A percentile compares a stretch with the other conserved stretches of the same genome.
Evolutionary conservation across 1,140 invertebrate genomes (phyloP).

Genomic region (Apolygus lucorum): DNA sequence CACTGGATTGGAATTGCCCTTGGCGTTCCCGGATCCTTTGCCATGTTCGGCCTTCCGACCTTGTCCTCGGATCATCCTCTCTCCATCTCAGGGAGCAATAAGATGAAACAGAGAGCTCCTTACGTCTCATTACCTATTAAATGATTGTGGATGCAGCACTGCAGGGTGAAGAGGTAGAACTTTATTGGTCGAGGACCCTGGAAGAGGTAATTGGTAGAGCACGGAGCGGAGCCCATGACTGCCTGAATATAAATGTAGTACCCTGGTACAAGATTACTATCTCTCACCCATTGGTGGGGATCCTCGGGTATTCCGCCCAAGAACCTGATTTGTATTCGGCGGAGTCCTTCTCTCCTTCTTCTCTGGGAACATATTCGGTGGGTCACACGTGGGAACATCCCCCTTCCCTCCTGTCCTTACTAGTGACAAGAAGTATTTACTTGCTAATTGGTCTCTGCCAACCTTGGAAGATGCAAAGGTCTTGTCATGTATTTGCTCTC

Average conservation of each 20-base stretch:
- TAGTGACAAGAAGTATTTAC: neutral
- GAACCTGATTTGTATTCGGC: conserved; percentile 22
- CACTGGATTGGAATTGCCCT: too few species aligned
- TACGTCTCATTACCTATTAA: too few species aligned
- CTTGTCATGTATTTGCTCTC: too few species aligned
- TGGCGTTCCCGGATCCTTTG: too few species aligned
- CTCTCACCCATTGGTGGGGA: neutral
- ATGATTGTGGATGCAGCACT: too few species aligned
- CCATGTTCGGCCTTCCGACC: too few species aligned
- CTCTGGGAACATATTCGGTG: conserved; percentile 16
- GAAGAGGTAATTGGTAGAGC: conserved; percentile 22
- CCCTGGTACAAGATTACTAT: conserved; percentile 15
- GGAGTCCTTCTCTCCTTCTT: neutral
- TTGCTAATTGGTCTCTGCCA: neutral
- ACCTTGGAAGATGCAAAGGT: too few species aligned
- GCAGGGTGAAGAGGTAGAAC: neutral
- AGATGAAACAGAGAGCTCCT: too few species aligned
- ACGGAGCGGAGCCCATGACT: conserved; percentile 17
- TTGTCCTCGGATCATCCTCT: too few species aligned
- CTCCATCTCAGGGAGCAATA: too few species aligned
- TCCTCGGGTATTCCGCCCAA: conserved; percentile 19
- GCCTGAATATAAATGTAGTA: conserved; percentile 18
- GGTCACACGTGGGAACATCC: conserved; percentile 17
- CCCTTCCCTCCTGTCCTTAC: neutral
- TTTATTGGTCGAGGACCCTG: neutral